A percentile compares a stretch with the other conserved stretches of the same genome.
These are phyloP conservation scores for Drosophila trapezifrons DNA, from an alignment of 1,140 invertebrate species.

Conservation along the genomic window DNA sequence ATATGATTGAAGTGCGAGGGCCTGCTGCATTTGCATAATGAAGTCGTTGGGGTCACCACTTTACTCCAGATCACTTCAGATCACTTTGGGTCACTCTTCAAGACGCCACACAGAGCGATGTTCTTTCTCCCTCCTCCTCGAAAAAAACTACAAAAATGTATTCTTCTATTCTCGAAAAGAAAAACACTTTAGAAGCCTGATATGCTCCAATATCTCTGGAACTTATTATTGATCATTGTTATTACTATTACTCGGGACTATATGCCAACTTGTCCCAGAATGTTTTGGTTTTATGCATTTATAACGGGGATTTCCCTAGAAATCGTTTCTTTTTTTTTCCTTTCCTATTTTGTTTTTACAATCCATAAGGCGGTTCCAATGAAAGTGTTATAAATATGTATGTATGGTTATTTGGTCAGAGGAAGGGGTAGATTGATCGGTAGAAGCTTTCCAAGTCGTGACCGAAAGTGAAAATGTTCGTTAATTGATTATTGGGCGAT, in stretches of 20 bases:
- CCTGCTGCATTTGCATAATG: constrained; percentile 65
- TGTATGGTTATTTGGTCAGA: constrained; percentile 26
- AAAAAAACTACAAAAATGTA: background rate
- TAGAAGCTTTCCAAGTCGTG: constrained; percentile 58
- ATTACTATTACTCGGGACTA: constrained; percentile 48
- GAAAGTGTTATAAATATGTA: constrained; percentile 76
- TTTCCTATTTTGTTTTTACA: constrained; percentile 39
- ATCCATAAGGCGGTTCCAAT: constrained; percentile 39
- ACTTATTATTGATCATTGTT: constrained; percentile 47
- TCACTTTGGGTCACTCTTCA: constrained; percentile 39
- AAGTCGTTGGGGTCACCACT: constrained; percentile 69
- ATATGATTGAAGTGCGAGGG: constrained; percentile 60
- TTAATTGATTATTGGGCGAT: constrained; percentile 36
- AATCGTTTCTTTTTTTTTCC: constrained; percentile 11
- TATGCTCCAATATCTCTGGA: constrained; percentile 10
- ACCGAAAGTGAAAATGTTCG: constrained; percentile 64
- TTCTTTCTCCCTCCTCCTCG: constrained; percentile 1
- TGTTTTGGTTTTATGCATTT: constrained; percentile 61
- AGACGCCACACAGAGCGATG: constrained; percentile 47
- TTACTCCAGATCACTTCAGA: constrained; percentile 43
- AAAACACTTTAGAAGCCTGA: constrained; percentile 12
- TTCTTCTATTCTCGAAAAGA: background rate
- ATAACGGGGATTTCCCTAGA: constrained; percentile 49
- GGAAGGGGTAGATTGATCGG: constrained; percentile 15
- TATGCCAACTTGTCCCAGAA: constrained; percentile 28